Evolutionary conservation across 2,888 invertebrate species (phyloP).

Genomic region (Toxonevra muliebris): DNA sequence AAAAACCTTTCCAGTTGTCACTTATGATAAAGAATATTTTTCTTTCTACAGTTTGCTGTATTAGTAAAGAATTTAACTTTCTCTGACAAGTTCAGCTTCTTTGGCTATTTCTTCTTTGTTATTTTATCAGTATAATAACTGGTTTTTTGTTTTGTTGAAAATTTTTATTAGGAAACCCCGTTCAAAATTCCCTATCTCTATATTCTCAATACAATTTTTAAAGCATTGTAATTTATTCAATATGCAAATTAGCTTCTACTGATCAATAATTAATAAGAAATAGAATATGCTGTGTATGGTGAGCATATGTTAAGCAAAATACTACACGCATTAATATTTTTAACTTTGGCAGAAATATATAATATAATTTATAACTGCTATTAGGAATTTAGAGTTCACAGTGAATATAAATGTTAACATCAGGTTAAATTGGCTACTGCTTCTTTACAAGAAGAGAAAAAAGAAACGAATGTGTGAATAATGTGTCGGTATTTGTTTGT

Average conservation of each 20-base stretch:
- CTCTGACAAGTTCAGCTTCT: neutral
- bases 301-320: conserved; percentile 24
- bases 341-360: conserved; percentile 34
- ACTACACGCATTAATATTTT: conserved; percentile 35
- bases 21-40: conserved; percentile 1
- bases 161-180: conserved; percentile 31
- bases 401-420: conserved; percentile 30
- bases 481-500: conserved; percentile 38
- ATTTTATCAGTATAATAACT: neutral
- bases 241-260: conserved; percentile 37
- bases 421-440: conserved; percentile 10
- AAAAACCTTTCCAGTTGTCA: neutral
- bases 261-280: conserved; percentile 39
- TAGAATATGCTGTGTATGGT: conserved; percentile 10
- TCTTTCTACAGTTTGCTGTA: no score
- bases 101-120: neutral
- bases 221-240: conserved; percentile 44
- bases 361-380: conserved; percentile 39
- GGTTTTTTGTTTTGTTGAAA: conserved; percentile 21
- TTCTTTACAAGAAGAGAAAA: neutral
- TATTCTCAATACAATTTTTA: conserved; percentile 16
- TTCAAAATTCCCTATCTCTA: conserved; percentile 24
- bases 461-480: conserved; percentile 41
- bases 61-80: conserved; percentile 13
- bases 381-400: conserved; percentile 40